These are phyloP conservation scores for Plebejus anna DNA, from an alignment of 2,888 invertebrate species.

Conservation along the genomic window DNA sequence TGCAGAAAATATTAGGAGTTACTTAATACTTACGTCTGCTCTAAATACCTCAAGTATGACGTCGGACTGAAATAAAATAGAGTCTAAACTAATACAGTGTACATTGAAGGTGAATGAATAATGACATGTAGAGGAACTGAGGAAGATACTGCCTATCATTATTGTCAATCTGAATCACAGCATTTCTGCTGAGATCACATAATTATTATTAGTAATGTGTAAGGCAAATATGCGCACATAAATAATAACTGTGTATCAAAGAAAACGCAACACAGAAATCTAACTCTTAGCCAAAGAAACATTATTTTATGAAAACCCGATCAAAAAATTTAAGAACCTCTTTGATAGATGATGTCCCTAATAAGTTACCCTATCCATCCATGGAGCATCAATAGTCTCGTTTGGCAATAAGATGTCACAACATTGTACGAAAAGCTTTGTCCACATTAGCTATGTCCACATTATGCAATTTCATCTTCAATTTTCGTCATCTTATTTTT, in stretches of 20 bases:
- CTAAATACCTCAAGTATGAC: no score
- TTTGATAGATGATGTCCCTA: not conserved
- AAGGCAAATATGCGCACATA: not conserved
- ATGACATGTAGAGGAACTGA: not conserved
- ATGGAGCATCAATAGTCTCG: not conserved
- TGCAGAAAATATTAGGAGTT: no score
- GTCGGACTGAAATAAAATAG: no score
- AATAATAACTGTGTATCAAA: not conserved
- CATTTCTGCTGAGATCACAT: conserved; percentile 15
- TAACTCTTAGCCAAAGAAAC: not conserved
- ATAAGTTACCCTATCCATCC: not conserved
- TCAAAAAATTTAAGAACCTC: no score
- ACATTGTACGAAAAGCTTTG: not conserved
- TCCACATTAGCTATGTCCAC: no score
- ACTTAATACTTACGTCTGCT: no score
- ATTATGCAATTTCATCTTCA: no score
- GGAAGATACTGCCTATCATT: not conserved
- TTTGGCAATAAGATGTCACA: not conserved
- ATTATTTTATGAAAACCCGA: no score
- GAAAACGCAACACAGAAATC: not conserved
- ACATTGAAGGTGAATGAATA: not conserved
- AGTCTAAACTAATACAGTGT: not conserved
- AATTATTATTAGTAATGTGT: not conserved
- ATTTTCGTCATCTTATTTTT: no score
- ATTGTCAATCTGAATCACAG: not conserved